Evolutionary conservation across 2,113 vertebrate species (phyloP).

Genomic region (Podiceps cristatus): DNA sequence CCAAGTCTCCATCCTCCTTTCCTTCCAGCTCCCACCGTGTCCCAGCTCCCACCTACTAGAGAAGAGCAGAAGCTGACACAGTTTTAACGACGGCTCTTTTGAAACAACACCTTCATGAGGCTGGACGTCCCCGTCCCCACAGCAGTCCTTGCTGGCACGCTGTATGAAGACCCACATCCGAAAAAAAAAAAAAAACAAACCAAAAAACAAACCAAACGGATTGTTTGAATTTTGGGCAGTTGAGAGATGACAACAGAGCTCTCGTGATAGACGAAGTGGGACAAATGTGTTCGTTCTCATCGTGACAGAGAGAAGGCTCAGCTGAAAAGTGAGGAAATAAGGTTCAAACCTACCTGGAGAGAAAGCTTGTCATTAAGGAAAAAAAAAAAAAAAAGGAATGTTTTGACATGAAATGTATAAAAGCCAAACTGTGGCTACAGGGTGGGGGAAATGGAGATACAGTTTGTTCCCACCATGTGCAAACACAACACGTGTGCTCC

Average conservation of each 20-base stretch:
- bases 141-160: neutral
- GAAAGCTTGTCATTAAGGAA: neutral
- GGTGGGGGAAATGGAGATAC: too few species aligned
- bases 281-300: rapidly evolving
- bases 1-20: neutral
- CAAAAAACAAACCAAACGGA: neutral
- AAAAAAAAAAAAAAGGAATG: neutral
- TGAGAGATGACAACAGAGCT: rapidly evolving
- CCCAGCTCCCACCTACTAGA: neutral
- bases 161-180: neutral
- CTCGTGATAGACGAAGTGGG: rapidly evolving
- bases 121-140: rapidly evolving
- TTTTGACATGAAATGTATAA: neutral
- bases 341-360: neutral
- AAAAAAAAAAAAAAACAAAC: too few species aligned
- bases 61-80: neutral
- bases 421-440: neutral
- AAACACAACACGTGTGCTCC: rapidly evolving
- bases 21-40: neutral
- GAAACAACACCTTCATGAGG: rapidly evolving
- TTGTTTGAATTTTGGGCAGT: neutral
- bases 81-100: neutral
- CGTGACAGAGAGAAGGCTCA: rapidly evolving
- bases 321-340: neutral
- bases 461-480: neutral